These are phyloP conservation scores for Ochotona curzoniae DNA, from an alignment of 2,113 vertebrate genomes.

Conservation along the genomic window DNA sequence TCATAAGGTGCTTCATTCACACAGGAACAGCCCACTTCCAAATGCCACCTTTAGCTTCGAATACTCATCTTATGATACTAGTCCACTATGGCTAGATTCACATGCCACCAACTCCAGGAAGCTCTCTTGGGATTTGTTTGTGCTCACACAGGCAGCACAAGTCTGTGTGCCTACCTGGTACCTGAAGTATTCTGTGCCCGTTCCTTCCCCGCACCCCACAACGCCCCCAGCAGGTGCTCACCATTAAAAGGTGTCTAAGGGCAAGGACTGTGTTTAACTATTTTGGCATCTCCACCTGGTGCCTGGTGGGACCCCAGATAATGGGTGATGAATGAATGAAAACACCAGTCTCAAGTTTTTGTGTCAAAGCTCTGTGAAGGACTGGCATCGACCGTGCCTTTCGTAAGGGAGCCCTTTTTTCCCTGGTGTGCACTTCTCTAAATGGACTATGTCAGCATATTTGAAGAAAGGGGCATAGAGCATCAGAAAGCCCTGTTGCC, in stretches of 20 bases:
- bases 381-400: constrained; percentile 78
- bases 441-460: constrained; percentile 84
- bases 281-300: background rate
- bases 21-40: background rate
- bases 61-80: fast-evolving
- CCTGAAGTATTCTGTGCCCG: background rate
- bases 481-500: constrained; percentile 78
- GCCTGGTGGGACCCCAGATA: constrained; percentile 13
- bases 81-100: background rate
- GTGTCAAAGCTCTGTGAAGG: constrained; percentile 75
- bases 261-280: constrained; percentile 14
- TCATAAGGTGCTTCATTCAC: no score
- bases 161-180: background rate
- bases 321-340: constrained; percentile 71
- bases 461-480: constrained; percentile 82
- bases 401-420: constrained; percentile 81
- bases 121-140: constrained; percentile 61
- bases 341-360: constrained; percentile 69
- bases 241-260: background rate
- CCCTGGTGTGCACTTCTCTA: constrained; percentile 80
- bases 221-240: no score
- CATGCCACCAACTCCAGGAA: background rate
- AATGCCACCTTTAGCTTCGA: background rate
- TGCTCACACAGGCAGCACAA: background rate
- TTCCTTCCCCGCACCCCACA: background rate